Conservation (phyloP, 2,888 invertebrate genomes). For the Pegoplata infirma region DNA sequence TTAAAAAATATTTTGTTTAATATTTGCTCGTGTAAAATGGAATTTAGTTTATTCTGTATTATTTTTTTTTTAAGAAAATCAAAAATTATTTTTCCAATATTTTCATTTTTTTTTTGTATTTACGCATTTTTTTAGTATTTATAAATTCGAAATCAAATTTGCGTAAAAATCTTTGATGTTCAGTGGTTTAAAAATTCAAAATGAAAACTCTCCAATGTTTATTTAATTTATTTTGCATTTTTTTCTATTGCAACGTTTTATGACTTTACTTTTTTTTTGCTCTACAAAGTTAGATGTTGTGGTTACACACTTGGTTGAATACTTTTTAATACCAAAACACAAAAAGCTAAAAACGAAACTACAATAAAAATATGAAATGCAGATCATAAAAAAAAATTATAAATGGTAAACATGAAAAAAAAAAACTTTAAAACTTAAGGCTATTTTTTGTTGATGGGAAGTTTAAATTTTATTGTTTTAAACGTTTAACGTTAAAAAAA, state of each 20-base stretch:
- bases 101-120: too few relatives aligned
- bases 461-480: background rate
- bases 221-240: background rate
- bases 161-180: background rate
- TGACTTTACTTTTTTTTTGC: slow-evolving; percentile 13
- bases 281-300: slow-evolving; percentile 23
- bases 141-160: too few relatives aligned
- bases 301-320: slow-evolving; percentile 30
- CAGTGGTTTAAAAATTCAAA: background rate
- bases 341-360: slow-evolving; percentile 1
- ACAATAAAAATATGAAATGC: background rate
- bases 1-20: background rate
- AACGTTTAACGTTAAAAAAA: background rate
- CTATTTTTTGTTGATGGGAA: background rate
- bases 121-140: too few relatives aligned
- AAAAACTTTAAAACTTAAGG: slow-evolving; percentile 5
- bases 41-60: background rate
- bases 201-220: background rate
- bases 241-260: slow-evolving; percentile 4
- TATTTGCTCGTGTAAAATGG: background rate
- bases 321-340: background rate
- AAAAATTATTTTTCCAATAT: too few relatives aligned
- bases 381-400: background rate
- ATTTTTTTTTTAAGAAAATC: too few relatives aligned
- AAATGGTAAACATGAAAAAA: background rate